Base-by-base conservation (phyloP, 2,797 vertebrate genomes). In the Calcarius lapponicus region DNA sequence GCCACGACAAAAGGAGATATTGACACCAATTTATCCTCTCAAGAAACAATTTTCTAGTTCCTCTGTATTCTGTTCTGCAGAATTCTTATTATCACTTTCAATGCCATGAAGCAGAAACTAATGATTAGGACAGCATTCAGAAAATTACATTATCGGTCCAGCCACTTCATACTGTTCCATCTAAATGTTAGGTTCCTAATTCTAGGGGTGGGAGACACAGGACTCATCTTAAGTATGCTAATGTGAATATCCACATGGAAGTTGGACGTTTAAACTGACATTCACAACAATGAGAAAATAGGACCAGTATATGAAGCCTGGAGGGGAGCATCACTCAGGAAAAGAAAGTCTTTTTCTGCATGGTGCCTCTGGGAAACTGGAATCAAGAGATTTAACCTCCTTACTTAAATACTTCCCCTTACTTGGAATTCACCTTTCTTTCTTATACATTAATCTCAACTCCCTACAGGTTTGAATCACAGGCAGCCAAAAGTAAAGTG, bases 41-140 rank as follows among this genome's bases (percentile, higher is more conserved):
- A 48, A 53, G 65, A 87, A 47, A 90, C 26, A 80, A 86, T 80
- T 93, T 90, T 80, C 58, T 84, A 90, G 54, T 38, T 94, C 17
- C 36, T 86, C 43, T 78, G 42, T 67, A 57, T 72, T 83, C 65
- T 72, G 15, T 81, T 86, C 32, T 51, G 40, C 58, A 58, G 75
- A 91, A 82, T 70, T 80, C 25, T 58, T 84, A 65, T 56, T 71
- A 71, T 48, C 67, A 78, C 42, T 83, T 83, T 61, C 51, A 92
- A 11, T 61, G 62, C 66, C 56, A 51, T 34, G 82, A 57, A 84
- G 61, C 38, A 88, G 64, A 72, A 31, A 69, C 25, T 51, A 86
- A 83, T 36, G 14, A 88, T 29, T 34, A 92, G 40, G n/a, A 81
- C 4, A 72, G 54, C 24, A 54, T 72, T 92, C 54, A 79, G 25